Conservation (phyloP, 2,797 vertebrate genomes). For the Chaunax sp. region DNA sequence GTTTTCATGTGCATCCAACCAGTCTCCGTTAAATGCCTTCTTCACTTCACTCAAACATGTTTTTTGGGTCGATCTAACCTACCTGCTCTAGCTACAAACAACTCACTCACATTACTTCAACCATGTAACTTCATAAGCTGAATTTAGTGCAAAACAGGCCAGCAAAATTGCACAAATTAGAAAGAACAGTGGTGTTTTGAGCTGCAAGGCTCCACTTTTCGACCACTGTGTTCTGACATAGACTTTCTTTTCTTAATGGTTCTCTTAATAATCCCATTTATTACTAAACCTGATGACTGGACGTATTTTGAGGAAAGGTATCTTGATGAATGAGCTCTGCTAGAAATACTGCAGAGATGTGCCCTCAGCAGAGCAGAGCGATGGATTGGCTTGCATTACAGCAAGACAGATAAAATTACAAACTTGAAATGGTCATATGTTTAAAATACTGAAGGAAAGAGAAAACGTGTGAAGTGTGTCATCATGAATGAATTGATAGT, state of each 20-base stretch:
- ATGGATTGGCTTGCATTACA: no score
- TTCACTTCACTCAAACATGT: slow-evolving; percentile 10
- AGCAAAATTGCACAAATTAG: slow-evolving; percentile 12
- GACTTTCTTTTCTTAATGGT: slow-evolving; percentile 10
- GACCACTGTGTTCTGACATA: slow-evolving; percentile 6
- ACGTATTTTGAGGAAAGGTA: no score
- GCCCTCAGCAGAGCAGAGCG: no score
- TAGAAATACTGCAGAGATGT: no score
- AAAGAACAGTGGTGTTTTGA: slow-evolving; percentile 29
- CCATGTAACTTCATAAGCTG: background rate
- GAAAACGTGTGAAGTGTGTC: slow-evolving; percentile 2
- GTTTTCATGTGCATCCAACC: slow-evolving; percentile 21
- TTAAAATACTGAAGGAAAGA: background rate
- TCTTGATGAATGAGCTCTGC: no score
- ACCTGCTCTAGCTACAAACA: background rate
- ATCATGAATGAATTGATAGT: slow-evolving; percentile 8
- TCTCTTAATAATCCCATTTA: slow-evolving; percentile 34
- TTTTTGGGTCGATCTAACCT: background rate
- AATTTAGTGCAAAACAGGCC: slow-evolving; percentile 3
- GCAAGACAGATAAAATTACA: background rate
- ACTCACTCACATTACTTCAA: background rate
- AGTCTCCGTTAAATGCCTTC: slow-evolving; percentile 11
- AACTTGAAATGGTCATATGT: background rate
- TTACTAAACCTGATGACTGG: no score
- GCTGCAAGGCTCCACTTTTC: slow-evolving; percentile 5